Percentiles rank a stretch among this genome's conserved stretches.
These are phyloP conservation scores for Colletes gigas DNA, from an alignment of 1,140 invertebrate species.

Conservation along the genomic window DNA sequence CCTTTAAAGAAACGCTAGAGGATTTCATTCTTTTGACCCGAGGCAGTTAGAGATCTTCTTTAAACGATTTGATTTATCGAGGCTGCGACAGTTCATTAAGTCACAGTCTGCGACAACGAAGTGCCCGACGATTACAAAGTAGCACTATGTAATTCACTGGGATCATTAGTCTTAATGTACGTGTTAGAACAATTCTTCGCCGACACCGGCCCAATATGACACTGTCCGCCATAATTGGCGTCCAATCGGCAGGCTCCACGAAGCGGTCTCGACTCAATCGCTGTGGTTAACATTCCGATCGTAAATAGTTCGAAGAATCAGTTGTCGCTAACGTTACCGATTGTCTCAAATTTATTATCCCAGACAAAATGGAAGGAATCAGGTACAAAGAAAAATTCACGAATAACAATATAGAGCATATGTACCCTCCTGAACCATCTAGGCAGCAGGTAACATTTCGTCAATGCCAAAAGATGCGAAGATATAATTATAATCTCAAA, in stretches of 20 bases:
- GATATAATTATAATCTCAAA: no score
- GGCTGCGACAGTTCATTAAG: conserved; percentile 11
- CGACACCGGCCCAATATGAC: conserved; percentile 12
- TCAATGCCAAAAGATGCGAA: no score
- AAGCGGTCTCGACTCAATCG: background rate
- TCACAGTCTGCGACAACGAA: background rate
- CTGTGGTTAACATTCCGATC: background rate
- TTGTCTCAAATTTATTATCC: no score
- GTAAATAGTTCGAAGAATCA: background rate
- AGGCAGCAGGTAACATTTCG: no score
- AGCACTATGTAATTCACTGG: background rate
- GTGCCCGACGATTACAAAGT: background rate
- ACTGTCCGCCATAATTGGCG: background rate
- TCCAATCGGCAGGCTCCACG: conserved; percentile 2
- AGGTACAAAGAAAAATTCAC: no score
- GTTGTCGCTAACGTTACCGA: background rate
- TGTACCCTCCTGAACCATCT: no score
- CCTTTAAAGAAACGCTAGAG: no score
- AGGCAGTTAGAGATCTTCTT: no score
- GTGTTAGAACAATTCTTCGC: background rate
- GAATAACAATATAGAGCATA: no score
- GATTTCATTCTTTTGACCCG: no score
- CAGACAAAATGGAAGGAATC: no score
- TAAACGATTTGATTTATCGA: background rate
- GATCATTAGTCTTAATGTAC: conserved; percentile 28